phyloP scores from a whole-genome alignment of 2,113 vertebrate genomes.

The Plotosus lineatus region DNA sequence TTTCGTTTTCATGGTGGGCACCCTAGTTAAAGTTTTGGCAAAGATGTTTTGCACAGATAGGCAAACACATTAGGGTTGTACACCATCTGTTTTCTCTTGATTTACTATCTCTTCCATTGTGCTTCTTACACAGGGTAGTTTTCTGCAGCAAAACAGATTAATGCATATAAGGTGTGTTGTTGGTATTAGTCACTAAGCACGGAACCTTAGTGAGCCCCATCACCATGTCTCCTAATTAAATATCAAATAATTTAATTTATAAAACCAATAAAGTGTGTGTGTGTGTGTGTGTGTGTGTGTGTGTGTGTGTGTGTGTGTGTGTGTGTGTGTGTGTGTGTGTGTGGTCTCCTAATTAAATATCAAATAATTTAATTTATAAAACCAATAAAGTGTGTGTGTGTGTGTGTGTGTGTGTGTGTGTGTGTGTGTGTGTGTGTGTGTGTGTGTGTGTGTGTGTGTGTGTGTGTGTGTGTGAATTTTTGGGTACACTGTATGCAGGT shows the following conservation, averaged over 20 bases:
- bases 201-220: slow-evolving; percentile 1
- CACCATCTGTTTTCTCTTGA: not conserved
- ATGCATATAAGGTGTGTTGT: slow-evolving; percentile 3
- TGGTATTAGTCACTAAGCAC: slow-evolving; percentile 17
- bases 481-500: not conserved
- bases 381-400: slow-evolving; percentile 4
- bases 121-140: not conserved
- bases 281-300: too few relatives aligned
- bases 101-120: not conserved
- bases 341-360: too few relatives aligned
- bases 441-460: not conserved
- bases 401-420: not conserved
- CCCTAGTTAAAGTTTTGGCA: slow-evolving; percentile 45
- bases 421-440: not conserved
- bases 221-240: not conserved
- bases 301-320: not conserved
- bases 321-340: not conserved
- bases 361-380: slow-evolving; percentile 18
- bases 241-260: slow-evolving; percentile 2
- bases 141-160: slow-evolving; percentile 14
- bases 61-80: not conserved
- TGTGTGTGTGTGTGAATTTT: not conserved
- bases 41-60: slow-evolving; percentile 1
- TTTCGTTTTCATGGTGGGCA: slow-evolving; percentile 17
- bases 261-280: slow-evolving; percentile 16